Base-by-base conservation (phyloP, 2,113 vertebrate genomes). In the Alligator mississippiensis region DNA sequence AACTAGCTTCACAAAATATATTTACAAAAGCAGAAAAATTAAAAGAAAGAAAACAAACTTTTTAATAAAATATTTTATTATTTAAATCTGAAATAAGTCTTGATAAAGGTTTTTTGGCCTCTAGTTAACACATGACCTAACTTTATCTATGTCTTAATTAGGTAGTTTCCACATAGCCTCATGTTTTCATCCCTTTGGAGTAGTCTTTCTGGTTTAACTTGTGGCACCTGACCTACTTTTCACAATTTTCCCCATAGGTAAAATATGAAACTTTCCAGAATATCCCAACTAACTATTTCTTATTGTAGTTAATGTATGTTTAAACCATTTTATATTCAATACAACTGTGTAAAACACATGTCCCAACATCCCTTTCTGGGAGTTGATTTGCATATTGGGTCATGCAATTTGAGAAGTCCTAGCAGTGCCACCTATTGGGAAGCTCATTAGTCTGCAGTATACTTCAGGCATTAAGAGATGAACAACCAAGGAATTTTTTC, bases 301-400 rank as follows among this genome's bases (percentile, higher is more conserved):
- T 83, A 38, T 88, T 80, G 38, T 85, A 70, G 75, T 94, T 94
- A 90, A 75, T 93, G 96, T 80, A 90, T 94, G 95, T 94, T n/a
- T 80, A 66, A 78, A 91, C 90, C 55, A 90, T 94, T 92, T 94
- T 57, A 89, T 89, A 84, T 88, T 76, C 82, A 89, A 93, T 79
- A 62, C 89, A 94, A 57, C 87, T 85, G 92, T 95, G 96, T 96
- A 96, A 95, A 95, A 96, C 96, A 22, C 12, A 95, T 60, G 95
- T 96, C 93, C 93, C 93, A 94, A 95, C 90, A 97, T 90, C 95
- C 96, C 94, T 95, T 89, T 89, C 84, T 89, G 88, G 94, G 70
- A 82, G 81, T 92, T 95, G 8, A 93, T 96, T 96, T 96, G 92
- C 96, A 96, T 96, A 94, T 96, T 93, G 90, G 34, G 87, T 96